Percentiles rank a stretch among this genome's conserved stretches.
These are phyloP conservation scores for Micrasema longulum DNA, from an alignment of 1,140 invertebrate species.

Conservation along the genomic window DNA sequence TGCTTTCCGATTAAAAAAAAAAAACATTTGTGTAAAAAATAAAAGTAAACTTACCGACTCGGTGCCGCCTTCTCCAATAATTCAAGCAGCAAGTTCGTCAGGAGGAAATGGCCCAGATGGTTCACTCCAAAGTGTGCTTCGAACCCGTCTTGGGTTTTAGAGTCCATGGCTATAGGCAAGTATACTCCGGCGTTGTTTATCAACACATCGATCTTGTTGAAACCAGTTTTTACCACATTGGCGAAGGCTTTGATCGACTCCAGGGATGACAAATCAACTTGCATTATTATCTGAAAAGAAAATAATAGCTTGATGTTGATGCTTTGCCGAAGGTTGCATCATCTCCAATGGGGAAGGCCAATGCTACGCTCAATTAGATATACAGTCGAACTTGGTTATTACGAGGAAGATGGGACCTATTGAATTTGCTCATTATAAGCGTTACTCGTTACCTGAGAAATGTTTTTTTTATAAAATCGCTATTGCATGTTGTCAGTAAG, in stretches of 20 bases:
- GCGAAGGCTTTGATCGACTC: slow-evolving; percentile 73
- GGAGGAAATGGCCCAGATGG: slow-evolving; percentile 83
- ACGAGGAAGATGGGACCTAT: no score
- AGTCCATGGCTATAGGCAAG: slow-evolving; percentile 64
- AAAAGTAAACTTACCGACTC: slow-evolving; percentile 61
- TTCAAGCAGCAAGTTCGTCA: slow-evolving; percentile 80
- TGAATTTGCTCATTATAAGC: no score
- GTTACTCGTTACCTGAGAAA: no score
- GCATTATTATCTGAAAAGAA: slow-evolving; percentile 70
- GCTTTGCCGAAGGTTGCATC: background rate
- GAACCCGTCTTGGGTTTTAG: slow-evolving; percentile 77
- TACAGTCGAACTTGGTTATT: no score
- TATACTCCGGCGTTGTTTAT: slow-evolving; percentile 84
- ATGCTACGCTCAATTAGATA: background rate
- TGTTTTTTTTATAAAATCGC: no score
- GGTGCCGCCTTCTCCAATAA: slow-evolving; percentile 69
- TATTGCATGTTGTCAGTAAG: no score
- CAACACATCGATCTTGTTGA: slow-evolving; percentile 76
- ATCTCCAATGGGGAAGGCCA: background rate
- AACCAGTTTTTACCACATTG: slow-evolving; percentile 68
- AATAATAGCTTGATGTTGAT: background rate
- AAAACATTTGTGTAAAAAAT: no score
- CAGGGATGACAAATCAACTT: slow-evolving; percentile 75
- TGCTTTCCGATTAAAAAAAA: background rate
- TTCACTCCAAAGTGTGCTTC: slow-evolving; percentile 81